Conservation (phyloP, 2,113 vertebrate species). For the Xenopus tropicalis region UCB_Xtro_10.0 CM004445.2:40698501-40699000, state of each 20-base stretch:
- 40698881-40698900: conserved; percentile 37
- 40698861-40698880: conserved; percentile 42
- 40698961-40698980: conserved; percentile 1
- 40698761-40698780: neutral
- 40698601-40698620: too few relatives aligned
- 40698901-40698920: conserved; percentile 41
- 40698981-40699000: neutral
- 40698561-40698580: too few relatives aligned
- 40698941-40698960: conserved; percentile 19
- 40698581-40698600: too few relatives aligned
- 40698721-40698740: too few relatives aligned
- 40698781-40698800: neutral
- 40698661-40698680: too few relatives aligned
- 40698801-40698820: neutral
- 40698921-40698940: conserved; percentile 37
- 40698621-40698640: too few relatives aligned
- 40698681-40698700: too few relatives aligned
- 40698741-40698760: neutral
- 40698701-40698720: too few relatives aligned
- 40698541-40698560: too few relatives aligned
- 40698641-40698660: too few relatives aligned
- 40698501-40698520: too few relatives aligned
- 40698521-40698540: too few relatives aligned
- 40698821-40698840: conserved; percentile 34
- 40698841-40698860: conserved; percentile 31